Base-by-base conservation (phyloP, 2,888 invertebrate genomes). In the Lissocephala sabroskyi region DNA sequence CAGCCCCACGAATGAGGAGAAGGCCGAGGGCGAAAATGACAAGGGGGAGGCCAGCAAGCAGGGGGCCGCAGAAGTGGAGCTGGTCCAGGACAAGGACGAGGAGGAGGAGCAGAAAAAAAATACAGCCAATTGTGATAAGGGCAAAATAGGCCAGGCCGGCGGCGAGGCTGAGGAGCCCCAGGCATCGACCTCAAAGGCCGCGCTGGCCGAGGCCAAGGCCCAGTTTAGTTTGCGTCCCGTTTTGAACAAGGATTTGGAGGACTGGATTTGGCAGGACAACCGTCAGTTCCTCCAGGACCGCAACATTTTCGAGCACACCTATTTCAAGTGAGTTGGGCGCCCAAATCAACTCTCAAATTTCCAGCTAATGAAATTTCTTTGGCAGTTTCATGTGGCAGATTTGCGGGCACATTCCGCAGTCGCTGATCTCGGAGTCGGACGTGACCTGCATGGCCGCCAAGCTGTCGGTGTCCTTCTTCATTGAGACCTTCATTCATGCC, bases 251-350 rank as follows among this genome's bases (percentile, higher is more conserved):
- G 96, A 96, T 66, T 86, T 97, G 30, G 94, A 95, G 80, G 93
- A 94, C 84, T 97, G 96, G 97, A 97, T 97, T 65, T 97, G 97
- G 97, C 92, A 95, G 80, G 97, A 97, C 85, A 97, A 97, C 83
- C 94, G 94, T 89, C 94, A 96, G 82, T 97, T 97, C 80, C 87
- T 97, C 45, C 94, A 95, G 79, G 97, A 97, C 84, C 95, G 96
- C 80, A 96, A 96, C 82, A 95, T 97, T 74, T 97, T 97, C 81
- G 97, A 97, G 79, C 97, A 97, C 80, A 94, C 94, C 0, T 97
- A 97, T 82, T 97, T 97, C 84, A 93, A 93, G 94, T 94, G 79
- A 88, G 91, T 23, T 23, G 23, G 23, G 3, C 3, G 23, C 4
- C 7, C 4, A 23, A 23, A 3, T 23, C 4, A 23, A 5, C 23